Conservation (phyloP, 1,140 invertebrate species). For the Calosoma granatense region DNA sequence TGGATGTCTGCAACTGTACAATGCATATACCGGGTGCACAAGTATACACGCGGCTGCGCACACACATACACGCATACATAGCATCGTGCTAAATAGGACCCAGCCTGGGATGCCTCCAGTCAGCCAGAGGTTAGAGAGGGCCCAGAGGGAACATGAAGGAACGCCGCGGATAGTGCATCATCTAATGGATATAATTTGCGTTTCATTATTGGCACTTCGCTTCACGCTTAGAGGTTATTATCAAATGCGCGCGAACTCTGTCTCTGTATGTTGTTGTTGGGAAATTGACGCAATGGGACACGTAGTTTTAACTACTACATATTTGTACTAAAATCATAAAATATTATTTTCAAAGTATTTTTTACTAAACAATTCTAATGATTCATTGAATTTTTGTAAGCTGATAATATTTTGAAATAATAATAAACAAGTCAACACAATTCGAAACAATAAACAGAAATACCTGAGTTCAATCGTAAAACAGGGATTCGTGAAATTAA, state of each 20-base stretch:
- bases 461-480: background rate
- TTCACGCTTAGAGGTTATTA: too few species aligned
- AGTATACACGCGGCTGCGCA: background rate
- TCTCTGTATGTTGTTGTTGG: too few species aligned
- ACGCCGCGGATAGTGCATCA: too few species aligned
- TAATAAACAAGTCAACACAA: background rate
- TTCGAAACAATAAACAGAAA: background rate
- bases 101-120: too few species aligned
- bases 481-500: background rate
- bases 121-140: too few species aligned
- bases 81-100: too few species aligned
- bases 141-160: too few species aligned
- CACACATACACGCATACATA: background rate
- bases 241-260: too few species aligned
- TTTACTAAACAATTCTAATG: background rate
- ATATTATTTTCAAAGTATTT: background rate
- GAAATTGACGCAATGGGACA: too few species aligned
- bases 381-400: background rate
- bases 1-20: background rate
- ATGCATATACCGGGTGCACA: background rate
- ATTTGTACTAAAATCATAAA: background rate
- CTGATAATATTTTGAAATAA: background rate
- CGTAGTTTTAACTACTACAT: too few species aligned
- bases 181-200: too few species aligned
- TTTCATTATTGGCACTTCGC: too few species aligned